Conservation (phyloP, 2,888 invertebrate species). For the Linyphia triangularis region DNA sequence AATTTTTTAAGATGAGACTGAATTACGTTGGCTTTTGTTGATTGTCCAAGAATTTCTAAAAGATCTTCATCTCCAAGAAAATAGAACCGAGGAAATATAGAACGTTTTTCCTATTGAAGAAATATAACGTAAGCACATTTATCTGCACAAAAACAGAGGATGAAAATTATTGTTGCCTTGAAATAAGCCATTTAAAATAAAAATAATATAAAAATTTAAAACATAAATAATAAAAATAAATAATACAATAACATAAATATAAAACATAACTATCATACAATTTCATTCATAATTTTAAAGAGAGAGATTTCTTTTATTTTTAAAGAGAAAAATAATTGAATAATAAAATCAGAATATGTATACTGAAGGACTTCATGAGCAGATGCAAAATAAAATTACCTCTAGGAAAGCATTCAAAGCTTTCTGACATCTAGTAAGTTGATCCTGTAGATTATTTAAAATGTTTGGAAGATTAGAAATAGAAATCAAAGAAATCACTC, state of each 20-base stretch:
- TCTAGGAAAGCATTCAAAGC: slow-evolving; percentile 96
- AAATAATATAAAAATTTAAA: too few species aligned
- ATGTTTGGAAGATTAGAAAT: slow-evolving; percentile 86
- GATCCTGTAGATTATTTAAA: slow-evolving; percentile 91
- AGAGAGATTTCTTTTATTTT: background rate
- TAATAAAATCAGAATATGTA: too few species aligned
- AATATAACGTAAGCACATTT: too few species aligned
- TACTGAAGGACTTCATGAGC: too few species aligned
- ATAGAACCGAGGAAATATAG: slow-evolving; percentile 95
- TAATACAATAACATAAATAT: too few species aligned
- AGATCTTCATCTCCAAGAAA: slow-evolving; percentile 99
- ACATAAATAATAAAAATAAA: too few species aligned
- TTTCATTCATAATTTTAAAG: too few species aligned
- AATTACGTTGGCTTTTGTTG: slow-evolving; percentile 91
- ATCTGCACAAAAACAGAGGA: too few species aligned
- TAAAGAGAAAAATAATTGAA: background rate
- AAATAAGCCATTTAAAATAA: too few species aligned
- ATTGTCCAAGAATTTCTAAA: slow-evolving; percentile 94
- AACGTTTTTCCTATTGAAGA: slow-evolving; percentile 81
- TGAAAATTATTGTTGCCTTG: too few species aligned
- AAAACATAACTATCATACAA: too few species aligned
- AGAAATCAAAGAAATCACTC: slow-evolving; percentile 88
- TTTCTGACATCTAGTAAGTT: slow-evolving; percentile 93
- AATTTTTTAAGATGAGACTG: slow-evolving; percentile 96
- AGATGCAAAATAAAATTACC: slow-evolving; percentile 81